Evolutionary conservation across 2,888 invertebrate genomes (phyloP).

Genomic region (Drosophila kuntzei): DNA sequence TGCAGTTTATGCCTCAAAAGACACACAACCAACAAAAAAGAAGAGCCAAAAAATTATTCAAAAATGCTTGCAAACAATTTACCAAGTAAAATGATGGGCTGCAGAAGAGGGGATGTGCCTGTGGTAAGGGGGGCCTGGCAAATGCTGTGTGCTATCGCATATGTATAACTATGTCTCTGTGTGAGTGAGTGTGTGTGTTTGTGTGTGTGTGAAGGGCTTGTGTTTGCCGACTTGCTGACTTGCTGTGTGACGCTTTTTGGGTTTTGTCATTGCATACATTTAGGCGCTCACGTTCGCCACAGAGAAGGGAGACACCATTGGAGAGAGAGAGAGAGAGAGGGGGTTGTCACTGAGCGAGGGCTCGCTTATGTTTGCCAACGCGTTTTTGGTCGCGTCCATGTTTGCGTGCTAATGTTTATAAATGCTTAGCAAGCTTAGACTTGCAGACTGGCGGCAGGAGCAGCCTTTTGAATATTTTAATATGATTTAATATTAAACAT

Average conservation of each 20-base stretch:
- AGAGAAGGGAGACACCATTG: not conserved
- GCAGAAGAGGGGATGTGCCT: not conserved
- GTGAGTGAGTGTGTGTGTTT: constrained; percentile 23
- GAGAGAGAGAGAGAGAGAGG: not conserved
- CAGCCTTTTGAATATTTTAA: constrained; percentile 83
- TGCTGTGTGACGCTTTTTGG: constrained; percentile 65
- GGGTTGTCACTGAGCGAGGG: constrained; percentile 5
- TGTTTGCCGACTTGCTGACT: constrained; percentile 72
- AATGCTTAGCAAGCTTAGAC: constrained; percentile 75
- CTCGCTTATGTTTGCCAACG: constrained; percentile 69
- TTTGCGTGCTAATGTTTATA: constrained; percentile 83
- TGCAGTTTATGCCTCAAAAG: constrained; percentile 66
- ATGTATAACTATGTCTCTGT: constrained; percentile 28
- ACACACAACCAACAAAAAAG: constrained; percentile 20
- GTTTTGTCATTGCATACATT: constrained; percentile 77
- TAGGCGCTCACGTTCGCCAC: constrained; percentile 56
- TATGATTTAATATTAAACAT: constrained; percentile 83
- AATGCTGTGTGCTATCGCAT: constrained; percentile 30
- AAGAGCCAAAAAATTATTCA: constrained; percentile 75
- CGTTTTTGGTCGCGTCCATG: constrained; percentile 77
- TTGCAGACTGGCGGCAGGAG: constrained; percentile 38
- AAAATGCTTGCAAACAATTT: constrained; percentile 83
- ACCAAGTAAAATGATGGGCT: constrained; percentile 44
- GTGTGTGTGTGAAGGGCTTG: constrained; percentile 37
- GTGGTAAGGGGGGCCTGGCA: constrained; percentile 40